These are phyloP conservation scores for Pantherophis alleghaniensis DNA, from an alignment of 2,797 vertebrate genomes.

Conservation along the genomic window DNA sequence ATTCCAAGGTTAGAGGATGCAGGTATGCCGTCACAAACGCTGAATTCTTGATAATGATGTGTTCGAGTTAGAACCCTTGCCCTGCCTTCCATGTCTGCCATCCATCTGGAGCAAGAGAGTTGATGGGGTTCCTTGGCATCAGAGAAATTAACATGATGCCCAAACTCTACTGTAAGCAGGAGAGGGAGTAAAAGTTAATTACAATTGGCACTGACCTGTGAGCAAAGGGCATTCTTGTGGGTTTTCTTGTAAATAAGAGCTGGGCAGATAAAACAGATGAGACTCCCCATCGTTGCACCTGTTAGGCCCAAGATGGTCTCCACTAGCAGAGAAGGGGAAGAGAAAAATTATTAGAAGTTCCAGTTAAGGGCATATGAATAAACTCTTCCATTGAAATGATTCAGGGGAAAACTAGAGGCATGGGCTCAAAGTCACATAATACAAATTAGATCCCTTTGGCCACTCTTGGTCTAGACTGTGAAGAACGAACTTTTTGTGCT, in stretches of 20 bases:
- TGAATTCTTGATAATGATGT: not conserved
- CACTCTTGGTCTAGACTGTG: not conserved
- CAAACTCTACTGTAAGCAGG: slow-evolving; percentile 36
- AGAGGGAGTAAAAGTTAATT: slow-evolving; percentile 43
- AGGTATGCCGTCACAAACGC: not conserved
- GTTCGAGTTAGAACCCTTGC: not conserved
- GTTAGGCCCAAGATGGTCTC: slow-evolving; percentile 95
- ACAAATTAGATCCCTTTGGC: not conserved
- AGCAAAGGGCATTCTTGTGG: slow-evolving; percentile 85
- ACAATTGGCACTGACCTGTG: slow-evolving; percentile 82
- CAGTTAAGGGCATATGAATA: not conserved
- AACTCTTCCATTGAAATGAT: not conserved
- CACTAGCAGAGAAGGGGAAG: slow-evolving; percentile 72
- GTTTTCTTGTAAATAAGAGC: slow-evolving; percentile 95
- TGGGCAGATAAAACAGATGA: slow-evolving; percentile 97
- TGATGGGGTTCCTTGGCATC: slow-evolving; percentile 21
- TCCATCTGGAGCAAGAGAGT: slow-evolving; percentile 32
- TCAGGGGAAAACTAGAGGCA: not conserved
- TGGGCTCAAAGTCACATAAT: not conserved
- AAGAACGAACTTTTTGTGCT: not conserved
- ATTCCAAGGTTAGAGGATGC: not conserved
- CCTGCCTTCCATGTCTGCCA: slow-evolving; percentile 17
- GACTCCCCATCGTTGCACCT: slow-evolving; percentile 96
- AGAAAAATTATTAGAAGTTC: slow-evolving; percentile 35
- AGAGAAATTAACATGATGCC: slow-evolving; percentile 8